These are phyloP conservation scores for Hormaphis cornu DNA, from an alignment of 1,140 invertebrate genomes.

Conservation along the genomic window DNA sequence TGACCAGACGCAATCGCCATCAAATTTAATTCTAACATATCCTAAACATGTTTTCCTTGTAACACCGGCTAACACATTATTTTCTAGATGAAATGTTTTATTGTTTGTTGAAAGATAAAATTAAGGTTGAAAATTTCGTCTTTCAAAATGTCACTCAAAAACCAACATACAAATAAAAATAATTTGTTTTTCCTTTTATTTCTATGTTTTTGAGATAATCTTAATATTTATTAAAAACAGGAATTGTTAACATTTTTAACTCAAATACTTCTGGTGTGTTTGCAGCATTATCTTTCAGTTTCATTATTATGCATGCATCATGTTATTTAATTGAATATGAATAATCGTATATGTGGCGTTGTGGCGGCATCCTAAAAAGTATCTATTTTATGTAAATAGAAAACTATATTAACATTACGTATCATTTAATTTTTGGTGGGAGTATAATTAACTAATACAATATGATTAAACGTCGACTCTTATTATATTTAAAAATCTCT, in stretches of 20 bases:
- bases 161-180: background rate
- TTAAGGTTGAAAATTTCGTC: background rate
- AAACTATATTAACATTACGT: background rate
- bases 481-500: background rate
- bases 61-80: constrained; percentile 11
- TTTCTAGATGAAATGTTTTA: background rate
- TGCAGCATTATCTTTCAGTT: background rate
- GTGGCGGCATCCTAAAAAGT: no score
- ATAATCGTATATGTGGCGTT: background rate
- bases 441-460: background rate
- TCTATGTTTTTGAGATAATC: background rate
- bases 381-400: constrained; percentile 5
- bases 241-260: background rate
- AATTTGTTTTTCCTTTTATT: background rate
- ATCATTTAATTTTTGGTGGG: background rate
- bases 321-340: background rate
- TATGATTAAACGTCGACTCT: background rate
- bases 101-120: background rate
- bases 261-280: background rate
- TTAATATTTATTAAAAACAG: background rate
- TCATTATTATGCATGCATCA: background rate
- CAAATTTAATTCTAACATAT: constrained; percentile 28
- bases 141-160: background rate
- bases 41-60: background rate
- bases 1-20: constrained; percentile 32